Conservation (phyloP, 2,797 vertebrate species). For the Coccyzus lansbergi region DNA sequence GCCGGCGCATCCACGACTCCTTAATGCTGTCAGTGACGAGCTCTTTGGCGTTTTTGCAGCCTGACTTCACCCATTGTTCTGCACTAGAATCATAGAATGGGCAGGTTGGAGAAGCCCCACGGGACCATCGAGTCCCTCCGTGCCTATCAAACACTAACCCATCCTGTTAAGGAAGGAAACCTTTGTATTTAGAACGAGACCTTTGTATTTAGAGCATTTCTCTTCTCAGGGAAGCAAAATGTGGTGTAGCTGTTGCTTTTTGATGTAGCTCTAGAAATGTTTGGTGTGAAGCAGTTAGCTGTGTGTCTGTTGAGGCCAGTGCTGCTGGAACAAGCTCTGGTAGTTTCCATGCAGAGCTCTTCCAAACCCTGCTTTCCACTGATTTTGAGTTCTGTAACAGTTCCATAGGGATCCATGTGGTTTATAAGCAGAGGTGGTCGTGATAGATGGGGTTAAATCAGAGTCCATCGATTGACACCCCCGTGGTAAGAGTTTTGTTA, state of each 20-base stretch:
- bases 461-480: background rate
- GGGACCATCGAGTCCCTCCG: too few relatives aligned
- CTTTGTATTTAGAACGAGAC: too few relatives aligned
- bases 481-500: background rate
- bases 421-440: background rate
- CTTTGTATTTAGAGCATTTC: constrained; percentile 21
- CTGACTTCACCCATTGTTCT: too few relatives aligned
- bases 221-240: constrained; percentile 68
- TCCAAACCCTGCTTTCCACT: background rate
- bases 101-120: too few relatives aligned
- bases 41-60: too few relatives aligned
- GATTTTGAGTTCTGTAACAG: background rate
- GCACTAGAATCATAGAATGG: too few relatives aligned
- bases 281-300: background rate
- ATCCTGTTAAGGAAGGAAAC: too few relatives aligned
- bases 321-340: background rate
- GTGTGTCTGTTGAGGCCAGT: background rate
- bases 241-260: background rate
- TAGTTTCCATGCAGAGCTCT: background rate
- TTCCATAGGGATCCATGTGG: background rate
- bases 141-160: too few relatives aligned
- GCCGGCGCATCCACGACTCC: too few relatives aligned
- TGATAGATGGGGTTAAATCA: background rate
- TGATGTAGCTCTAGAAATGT: background rate
- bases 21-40: too few relatives aligned